Percentiles rank a stretch among this genome's conserved stretches.
Conservation (phyloP, 1,140 invertebrate genomes). For the Dreissena rostriformis region DNA sequence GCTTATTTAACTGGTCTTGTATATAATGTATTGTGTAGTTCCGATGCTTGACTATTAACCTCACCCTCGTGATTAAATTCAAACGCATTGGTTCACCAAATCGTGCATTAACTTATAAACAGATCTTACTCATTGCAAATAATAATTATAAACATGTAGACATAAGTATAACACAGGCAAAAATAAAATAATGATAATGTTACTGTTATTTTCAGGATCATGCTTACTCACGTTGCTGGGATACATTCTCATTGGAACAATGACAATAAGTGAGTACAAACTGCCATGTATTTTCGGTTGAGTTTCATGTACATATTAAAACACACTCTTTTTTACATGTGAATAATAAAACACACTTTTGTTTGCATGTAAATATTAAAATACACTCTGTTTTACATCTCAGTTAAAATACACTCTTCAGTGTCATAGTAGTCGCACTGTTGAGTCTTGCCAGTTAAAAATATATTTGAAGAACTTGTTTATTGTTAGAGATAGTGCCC, state of each 20-base stretch:
- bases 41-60: background rate
- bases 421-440: too few relatives aligned
- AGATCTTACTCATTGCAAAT: background rate
- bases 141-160: background rate
- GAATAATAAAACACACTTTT: too few relatives aligned
- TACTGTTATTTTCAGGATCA: constrained; percentile 36
- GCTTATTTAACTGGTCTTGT: background rate
- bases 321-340: too few relatives aligned
- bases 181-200: too few relatives aligned
- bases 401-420: too few relatives aligned
- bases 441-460: too few relatives aligned
- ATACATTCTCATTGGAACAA: constrained; percentile 47
- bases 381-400: too few relatives aligned
- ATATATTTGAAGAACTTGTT: background rate
- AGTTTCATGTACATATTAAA: background rate
- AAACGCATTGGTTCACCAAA: too few relatives aligned
- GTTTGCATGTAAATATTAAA: too few relatives aligned
- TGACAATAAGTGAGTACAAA: constrained; percentile 49
- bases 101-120: background rate
- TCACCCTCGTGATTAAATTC: background rate
- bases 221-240: constrained; percentile 40
- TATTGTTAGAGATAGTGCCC: too few relatives aligned
- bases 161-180: too few relatives aligned
- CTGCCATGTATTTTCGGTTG: background rate
- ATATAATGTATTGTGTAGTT: background rate